Evolutionary conservation across 1,140 invertebrate genomes (phyloP).

Genomic region (Megathymus violae): DNA sequence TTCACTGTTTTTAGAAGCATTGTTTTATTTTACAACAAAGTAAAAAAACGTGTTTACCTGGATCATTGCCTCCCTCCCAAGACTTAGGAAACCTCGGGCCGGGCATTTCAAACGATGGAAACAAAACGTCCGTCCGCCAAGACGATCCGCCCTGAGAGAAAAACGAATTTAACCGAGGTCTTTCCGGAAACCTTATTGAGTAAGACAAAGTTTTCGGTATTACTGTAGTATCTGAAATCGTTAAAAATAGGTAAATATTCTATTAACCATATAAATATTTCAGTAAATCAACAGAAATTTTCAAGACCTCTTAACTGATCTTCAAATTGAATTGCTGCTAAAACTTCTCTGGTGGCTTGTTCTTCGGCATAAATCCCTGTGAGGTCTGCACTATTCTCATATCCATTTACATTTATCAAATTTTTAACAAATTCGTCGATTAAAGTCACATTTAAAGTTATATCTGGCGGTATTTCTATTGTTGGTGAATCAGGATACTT

Average conservation of each 20-base stretch:
- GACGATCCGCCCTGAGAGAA: constrained; percentile 63
- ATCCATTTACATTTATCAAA: constrained; percentile 52
- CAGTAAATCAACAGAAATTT: constrained; percentile 19
- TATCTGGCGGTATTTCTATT: constrained; percentile 46
- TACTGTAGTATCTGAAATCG: constrained; percentile 53
- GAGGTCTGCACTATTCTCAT: constrained; percentile 56
- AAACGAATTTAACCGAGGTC: constrained; percentile 80
- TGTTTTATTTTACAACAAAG: neutral
- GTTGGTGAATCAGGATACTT: constrained; percentile 40
- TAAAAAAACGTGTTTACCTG: constrained; percentile 70
- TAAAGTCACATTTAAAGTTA: constrained; percentile 45
- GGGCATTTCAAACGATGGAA: constrained; percentile 87
- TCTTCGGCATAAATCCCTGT: constrained; percentile 61
- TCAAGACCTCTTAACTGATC: constrained; percentile 61
- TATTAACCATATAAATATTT: too few species aligned
- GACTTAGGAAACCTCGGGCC: constrained; percentile 86
- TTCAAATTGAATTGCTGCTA: constrained; percentile 71
- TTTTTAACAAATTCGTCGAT: constrained; percentile 54
- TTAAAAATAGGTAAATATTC: too few species aligned
- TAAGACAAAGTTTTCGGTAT: constrained; percentile 79
- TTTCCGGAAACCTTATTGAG: constrained; percentile 86
- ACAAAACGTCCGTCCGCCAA: constrained; percentile 87
- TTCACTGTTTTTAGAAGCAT: too few species aligned
- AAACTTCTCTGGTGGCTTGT: constrained; percentile 54
- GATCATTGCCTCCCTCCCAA: constrained; percentile 71